Evolutionary conservation across 2,113 vertebrate genomes (phyloP), one percentile per base, ranked within the genome.

Genomic region (Alces alces): DNA sequence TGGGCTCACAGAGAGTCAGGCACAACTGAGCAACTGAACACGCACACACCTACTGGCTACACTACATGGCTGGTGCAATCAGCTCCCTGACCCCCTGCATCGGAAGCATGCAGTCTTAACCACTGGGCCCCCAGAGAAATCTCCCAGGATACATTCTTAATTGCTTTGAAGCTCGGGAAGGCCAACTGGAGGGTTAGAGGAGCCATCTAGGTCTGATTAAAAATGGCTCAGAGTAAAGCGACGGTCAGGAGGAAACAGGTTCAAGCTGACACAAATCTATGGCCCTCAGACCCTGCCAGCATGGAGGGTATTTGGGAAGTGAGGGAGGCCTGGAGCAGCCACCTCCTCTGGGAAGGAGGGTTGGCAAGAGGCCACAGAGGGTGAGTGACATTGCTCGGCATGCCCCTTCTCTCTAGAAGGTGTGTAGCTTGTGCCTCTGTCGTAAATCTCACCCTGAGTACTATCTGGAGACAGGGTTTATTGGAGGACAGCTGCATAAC

Each of bases 391-490:
- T 19, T 10, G 66, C 57, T 14, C n/a, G 16, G 39, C 58, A 60
- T 7, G n/a, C 33, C 66, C 58, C 64, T 91, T 92, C 86, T 89
- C 89, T 57, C 61, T 45, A 16, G 91, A 45, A 93, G 64, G 92
- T 17, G 2, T 70, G 45, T 1, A 6, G 15, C 36, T 4, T 39
- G 52, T 17, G 39, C 70, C 7, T 60, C 78, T 4, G 43, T 83
- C 87, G 54, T 92, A 97, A 98, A 98, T 87, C 88, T 97, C 78
- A 6, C 95, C 93, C 97, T 97, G 96, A 98, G 96, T 95, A 94
- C 54, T 28, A 47, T 57, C 36, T 96, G 97, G 92, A 94, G 93
- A 97, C 61, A 2, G 57, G 86, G 30, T 86, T 15, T 55, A 60
- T n/a, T 1, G 64, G 76, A 96, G 57, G 90, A 97, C 96, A 98